Conservation (phyloP, 2,113 vertebrate species). For the Chrysochloris asiatica region DNA sequence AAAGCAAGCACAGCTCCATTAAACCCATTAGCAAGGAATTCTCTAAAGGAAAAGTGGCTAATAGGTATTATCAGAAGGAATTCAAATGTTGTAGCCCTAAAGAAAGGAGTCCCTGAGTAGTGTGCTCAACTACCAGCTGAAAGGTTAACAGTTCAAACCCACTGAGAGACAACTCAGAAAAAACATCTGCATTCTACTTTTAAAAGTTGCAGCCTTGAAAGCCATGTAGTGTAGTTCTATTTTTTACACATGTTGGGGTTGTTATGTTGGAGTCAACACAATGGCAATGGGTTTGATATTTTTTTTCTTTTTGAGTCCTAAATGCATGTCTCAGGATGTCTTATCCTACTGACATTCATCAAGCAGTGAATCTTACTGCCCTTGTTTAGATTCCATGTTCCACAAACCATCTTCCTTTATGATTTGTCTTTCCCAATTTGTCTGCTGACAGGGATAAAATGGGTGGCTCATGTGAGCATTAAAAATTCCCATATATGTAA, state of each 20-base stretch:
- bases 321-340: not conserved
- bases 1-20: not conserved
- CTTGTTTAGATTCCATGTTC: not conserved
- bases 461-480: not conserved
- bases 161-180: not conserved
- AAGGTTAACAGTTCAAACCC: not conserved
- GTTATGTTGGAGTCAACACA: not conserved
- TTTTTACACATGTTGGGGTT: not conserved
- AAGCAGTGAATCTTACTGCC: slow-evolving; percentile 44
- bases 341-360: not conserved
- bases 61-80: not conserved
- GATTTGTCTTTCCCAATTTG: slow-evolving; percentile 33
- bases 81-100: not conserved
- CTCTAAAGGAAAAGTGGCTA: not conserved
- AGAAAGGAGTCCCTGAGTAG: not conserved
- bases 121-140: not conserved
- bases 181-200: not conserved
- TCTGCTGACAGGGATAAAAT: not conserved
- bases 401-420: slow-evolving; percentile 15
- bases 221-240: not conserved
- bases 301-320: not conserved
- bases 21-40: not conserved
- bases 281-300: not conserved
- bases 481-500: not conserved
- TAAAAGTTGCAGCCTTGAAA: not conserved